Percentiles rank a stretch among this genome's conserved stretches.
Evolutionary conservation across 1,140 invertebrate species (phyloP).

Genomic region (Sarcophaga peregrina): DNA sequence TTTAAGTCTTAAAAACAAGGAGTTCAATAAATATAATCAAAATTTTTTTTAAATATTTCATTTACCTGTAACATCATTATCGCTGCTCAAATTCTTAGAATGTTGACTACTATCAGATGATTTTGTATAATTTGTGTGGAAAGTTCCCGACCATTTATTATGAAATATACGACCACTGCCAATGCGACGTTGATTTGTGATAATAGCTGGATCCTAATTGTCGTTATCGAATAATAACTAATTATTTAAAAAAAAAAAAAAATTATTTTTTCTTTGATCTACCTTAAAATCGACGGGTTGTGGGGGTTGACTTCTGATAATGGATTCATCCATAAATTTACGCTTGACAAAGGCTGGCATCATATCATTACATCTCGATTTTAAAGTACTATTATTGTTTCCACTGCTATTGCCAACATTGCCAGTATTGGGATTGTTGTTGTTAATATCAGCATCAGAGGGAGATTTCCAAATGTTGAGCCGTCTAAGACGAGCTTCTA

Average conservation of each 20-base stretch:
- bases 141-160: constrained; percentile 52
- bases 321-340: constrained; percentile 57
- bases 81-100: neutral
- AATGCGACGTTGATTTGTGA: constrained; percentile 61
- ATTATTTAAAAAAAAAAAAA: constrained; percentile 16
- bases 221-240: neutral
- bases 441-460: neutral
- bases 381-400: constrained; percentile 11
- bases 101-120: neutral
- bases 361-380: constrained; percentile 43
- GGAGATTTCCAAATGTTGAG: constrained; percentile 56
- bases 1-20: constrained; percentile 8
- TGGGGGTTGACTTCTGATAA: constrained; percentile 61
- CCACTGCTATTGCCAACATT: neutral
- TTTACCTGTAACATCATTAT: constrained; percentile 16
- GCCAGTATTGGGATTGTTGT: neutral
- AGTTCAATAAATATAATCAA: neutral
- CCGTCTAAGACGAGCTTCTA: constrained; percentile 59
- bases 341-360: constrained; percentile 45
- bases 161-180: constrained; percentile 60
- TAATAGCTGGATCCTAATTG: constrained; percentile 50
- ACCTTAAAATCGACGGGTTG: constrained; percentile 59
- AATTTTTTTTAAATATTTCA: neutral
- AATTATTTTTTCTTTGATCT: constrained; percentile 42
- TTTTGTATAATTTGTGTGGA: neutral